Percentiles rank a stretch among this genome's conserved stretches.
Conservation (phyloP, 2,113 vertebrate species). For the Polypterus senegalus region DNA sequence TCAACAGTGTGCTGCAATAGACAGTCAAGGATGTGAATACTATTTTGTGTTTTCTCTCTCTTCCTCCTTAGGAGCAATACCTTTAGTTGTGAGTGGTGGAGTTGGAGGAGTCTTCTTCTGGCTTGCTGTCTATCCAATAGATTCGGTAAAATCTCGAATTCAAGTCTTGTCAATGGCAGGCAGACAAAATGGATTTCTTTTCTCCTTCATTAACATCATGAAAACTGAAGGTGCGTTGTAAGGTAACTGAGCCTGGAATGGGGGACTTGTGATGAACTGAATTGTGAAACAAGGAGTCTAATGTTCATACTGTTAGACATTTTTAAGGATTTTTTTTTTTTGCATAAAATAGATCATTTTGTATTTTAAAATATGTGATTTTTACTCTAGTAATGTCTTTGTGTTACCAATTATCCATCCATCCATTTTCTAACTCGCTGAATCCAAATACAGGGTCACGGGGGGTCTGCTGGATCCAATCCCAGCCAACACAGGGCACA, state of each 20-base stretch:
- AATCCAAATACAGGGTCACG: too few species aligned
- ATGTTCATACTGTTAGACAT: neutral
- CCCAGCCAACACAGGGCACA: too few species aligned
- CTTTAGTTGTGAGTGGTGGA: slow-evolving; percentile 29
- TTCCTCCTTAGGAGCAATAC: slow-evolving; percentile 20
- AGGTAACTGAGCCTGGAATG: neutral
- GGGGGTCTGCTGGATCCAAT: too few species aligned
- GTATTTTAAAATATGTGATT: too few species aligned
- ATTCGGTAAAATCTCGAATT: slow-evolving; percentile 35
- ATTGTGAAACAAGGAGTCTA: too few species aligned
- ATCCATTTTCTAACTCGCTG: too few species aligned
- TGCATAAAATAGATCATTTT: neutral
- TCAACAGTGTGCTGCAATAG: too few species aligned
- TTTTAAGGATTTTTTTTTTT: neutral
- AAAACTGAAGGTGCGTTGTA: slow-evolving; percentile 25
- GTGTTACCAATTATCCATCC: too few species aligned
- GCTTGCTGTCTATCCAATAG: slow-evolving; percentile 35
- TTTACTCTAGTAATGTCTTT: too few species aligned
- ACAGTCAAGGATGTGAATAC: too few species aligned
- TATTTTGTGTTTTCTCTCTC: neutral
- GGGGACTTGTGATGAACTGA: too few species aligned
- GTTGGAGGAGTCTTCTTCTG: slow-evolving; percentile 30
- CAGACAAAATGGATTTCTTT: slow-evolving; percentile 22
- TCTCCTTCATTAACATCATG: slow-evolving; percentile 24
- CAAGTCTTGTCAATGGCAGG: slow-evolving; percentile 30